A percentile compares a stretch with the other conserved stretches of the same genome.
These are phyloP conservation scores for Macrostomum lignano DNA, from an alignment of 1,140 invertebrate genomes.

Conservation along the genomic window DNA sequence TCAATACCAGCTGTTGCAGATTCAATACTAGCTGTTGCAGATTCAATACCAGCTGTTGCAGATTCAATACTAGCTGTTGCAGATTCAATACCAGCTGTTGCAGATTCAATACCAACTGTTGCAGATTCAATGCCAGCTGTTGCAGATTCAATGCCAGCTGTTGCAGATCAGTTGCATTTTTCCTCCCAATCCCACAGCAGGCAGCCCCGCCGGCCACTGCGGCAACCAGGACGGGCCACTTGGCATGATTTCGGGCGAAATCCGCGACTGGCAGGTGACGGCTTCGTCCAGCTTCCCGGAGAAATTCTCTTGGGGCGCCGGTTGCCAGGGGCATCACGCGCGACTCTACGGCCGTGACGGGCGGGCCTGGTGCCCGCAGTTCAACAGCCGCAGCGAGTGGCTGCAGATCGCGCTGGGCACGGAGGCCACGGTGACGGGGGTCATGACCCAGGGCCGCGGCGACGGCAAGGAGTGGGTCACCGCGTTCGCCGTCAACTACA, in stretches of 20 bases:
- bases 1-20: too few relatives aligned
- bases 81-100: too few relatives aligned
- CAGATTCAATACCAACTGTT: too few relatives aligned
- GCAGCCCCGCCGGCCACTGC: too few relatives aligned
- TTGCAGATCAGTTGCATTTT: too few relatives aligned
- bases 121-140: too few relatives aligned
- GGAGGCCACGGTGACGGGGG: slow-evolving; percentile 30
- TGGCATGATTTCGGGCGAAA: slow-evolving; percentile 32
- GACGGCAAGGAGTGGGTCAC: slow-evolving; percentile 32
- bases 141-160: too few relatives aligned
- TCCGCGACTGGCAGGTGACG: slow-evolving; percentile 35
- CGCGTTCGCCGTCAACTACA: slow-evolving; percentile 30
- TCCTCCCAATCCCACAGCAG: too few relatives aligned
- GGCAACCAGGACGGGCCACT: slow-evolving; percentile 26
- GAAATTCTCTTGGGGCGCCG: slow-evolving; percentile 27
- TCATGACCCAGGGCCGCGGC: slow-evolving; percentile 32
- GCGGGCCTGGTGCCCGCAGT: slow-evolving; percentile 31
- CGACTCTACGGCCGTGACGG: slow-evolving; percentile 31
- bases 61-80: too few relatives aligned
- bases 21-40: too few relatives aligned
- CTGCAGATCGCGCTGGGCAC: slow-evolving; percentile 31
- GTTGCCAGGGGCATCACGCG: slow-evolving; percentile 32
- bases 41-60: too few relatives aligned
- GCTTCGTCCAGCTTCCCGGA: slow-evolving; percentile 30
- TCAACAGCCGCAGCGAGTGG: slow-evolving; percentile 32